Evolutionary conservation across 2,797 vertebrate species (phyloP).

Genomic region (Falco berigora): DNA sequence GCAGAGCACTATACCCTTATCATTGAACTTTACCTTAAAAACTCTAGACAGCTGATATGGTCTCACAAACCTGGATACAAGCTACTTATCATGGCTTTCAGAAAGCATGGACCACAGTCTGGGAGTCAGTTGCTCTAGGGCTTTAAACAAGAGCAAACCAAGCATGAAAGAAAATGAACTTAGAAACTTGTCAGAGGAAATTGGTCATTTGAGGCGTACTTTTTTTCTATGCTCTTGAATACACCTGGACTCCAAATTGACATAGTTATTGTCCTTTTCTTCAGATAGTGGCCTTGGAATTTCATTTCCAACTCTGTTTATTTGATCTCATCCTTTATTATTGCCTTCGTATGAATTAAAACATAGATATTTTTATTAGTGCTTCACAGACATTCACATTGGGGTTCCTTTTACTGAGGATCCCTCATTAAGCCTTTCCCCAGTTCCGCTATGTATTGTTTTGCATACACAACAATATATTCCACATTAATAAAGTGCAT

Average conservation of each 20-base stretch:
- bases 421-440: background rate
- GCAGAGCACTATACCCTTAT: background rate
- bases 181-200: background rate
- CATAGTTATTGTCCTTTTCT: background rate
- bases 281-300: background rate
- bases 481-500: background rate
- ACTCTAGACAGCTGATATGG: background rate
- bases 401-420: background rate
- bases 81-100: background rate
- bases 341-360: conserved; percentile 1
- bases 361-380: background rate
- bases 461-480: background rate
- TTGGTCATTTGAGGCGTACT: background rate
- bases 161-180: background rate
- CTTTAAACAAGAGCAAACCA: background rate
- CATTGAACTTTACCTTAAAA: background rate
- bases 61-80: background rate
- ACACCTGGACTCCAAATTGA: background rate
- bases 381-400: background rate
- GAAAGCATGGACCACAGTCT: background rate
- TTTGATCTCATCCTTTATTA: background rate
- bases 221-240: background rate
- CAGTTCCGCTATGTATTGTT: background rate
- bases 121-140: background rate
- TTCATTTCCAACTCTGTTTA: background rate